Conservation (phyloP, 2,888 invertebrate genomes). For the Eugnorisma glareosa region DNA sequence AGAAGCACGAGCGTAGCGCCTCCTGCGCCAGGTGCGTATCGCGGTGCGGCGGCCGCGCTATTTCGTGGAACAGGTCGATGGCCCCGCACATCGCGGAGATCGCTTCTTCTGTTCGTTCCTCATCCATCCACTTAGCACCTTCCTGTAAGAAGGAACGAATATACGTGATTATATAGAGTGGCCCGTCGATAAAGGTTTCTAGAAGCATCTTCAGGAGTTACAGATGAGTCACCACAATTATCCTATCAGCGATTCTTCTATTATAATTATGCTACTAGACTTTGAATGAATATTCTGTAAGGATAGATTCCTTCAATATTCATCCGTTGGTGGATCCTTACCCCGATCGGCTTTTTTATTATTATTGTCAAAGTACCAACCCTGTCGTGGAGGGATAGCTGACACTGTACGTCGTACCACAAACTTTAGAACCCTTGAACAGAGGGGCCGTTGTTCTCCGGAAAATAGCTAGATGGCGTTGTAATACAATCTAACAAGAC, state of each 20-base stretch:
- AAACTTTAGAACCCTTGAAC: not conserved
- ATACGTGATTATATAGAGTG: not conserved
- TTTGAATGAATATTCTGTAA: not conserved
- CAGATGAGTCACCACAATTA: not conserved
- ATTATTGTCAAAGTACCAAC: not conserved
- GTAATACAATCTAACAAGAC: not conserved
- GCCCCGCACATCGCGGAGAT: conserved; percentile 89
- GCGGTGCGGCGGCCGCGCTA: conserved; percentile 92
- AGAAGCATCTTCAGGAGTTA: not conserved
- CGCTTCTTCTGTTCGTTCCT: conserved; percentile 89
- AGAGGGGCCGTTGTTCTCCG: not conserved
- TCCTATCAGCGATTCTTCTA: not conserved
- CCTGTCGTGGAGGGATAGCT: too few relatives aligned
- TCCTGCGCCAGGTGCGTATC: conserved; percentile 93
- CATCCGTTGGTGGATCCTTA: not conserved
- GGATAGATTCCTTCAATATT: too few relatives aligned
- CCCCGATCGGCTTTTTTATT: not conserved
- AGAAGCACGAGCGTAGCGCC: conserved; percentile 92
- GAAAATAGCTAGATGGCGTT: not conserved
- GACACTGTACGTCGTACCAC: too few relatives aligned
- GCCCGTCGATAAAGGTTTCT: not conserved
- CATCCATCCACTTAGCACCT: conserved; percentile 88
- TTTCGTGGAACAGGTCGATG: conserved; percentile 91
- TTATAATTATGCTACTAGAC: not conserved
- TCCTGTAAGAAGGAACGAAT: conserved; percentile 68